A percentile compares a stretch with the other conserved stretches of the same genome.
These are phyloP conservation scores for Notechis scutatus DNA, from an alignment of 2,113 vertebrate species.

Conservation along the genomic window DNA sequence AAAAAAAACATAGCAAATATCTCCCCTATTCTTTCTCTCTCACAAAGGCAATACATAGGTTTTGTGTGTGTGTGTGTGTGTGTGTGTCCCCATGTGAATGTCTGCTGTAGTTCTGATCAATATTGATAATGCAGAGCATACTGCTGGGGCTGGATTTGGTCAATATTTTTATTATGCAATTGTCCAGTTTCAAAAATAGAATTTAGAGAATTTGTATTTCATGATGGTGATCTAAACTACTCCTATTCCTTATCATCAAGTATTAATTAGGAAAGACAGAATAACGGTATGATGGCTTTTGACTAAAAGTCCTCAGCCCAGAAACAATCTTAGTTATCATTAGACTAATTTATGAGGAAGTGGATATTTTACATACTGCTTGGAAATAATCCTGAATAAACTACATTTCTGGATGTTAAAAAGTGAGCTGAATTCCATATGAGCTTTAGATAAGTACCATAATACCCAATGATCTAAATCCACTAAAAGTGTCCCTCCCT, in stretches of 20 bases:
- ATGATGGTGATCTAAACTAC: not conserved
- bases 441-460: not conserved
- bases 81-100: not conserved
- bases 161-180: not conserved
- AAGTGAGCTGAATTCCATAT: not conserved
- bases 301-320: not conserved
- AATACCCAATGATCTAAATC: not conserved
- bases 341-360: not conserved
- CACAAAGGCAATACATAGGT: not conserved
- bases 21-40: not conserved
- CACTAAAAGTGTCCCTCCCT: not conserved
- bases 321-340: not conserved
- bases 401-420: not conserved
- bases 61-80: not conserved
- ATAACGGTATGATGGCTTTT: not conserved
- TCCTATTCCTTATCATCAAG: not conserved
- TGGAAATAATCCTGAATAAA: not conserved
- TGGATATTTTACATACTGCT: not conserved
- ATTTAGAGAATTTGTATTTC: not conserved
- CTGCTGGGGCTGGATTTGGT: not conserved
- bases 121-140: not conserved
- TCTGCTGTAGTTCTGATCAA: not conserved
- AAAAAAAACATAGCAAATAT: not conserved
- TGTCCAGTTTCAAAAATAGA: not conserved
- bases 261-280: not conserved